Base-by-base conservation (phyloP, 2,113 vertebrate species). In the Vireo altiloquus region DNA sequence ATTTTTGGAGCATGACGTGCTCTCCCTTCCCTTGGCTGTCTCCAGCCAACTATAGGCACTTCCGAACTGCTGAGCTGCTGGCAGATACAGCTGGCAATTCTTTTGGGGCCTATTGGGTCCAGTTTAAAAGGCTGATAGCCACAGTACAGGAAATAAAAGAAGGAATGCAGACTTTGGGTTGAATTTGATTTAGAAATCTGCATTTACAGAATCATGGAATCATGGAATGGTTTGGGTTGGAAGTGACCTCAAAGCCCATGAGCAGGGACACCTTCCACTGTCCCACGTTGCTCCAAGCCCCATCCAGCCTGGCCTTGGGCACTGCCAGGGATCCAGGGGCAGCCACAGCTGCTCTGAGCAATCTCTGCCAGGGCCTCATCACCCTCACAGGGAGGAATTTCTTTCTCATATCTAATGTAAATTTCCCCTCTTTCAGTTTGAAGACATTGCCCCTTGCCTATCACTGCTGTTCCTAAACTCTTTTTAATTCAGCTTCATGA, bases 251-350 rank as follows among this genome's bases (percentile, higher is more conserved):
- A 23, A 16, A 37, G 6, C 18, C 0, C 4, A 6, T 15, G 39
- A 15, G 28, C 87, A 76, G 39, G 30, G 54, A 35, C 70, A 35
- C 10, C 54, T 76, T 1, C 54, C 87, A 23, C 54, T 1, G 0
- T 4, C 63, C 63, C 70, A 69, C n/a, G n/a, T 0, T 47, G 40
- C 37, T 82, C 78, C 37, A 16, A 74, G 15, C 37, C 23, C 59
- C 0, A 0, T 24, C 60, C 78, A 54, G 0, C 31, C 42, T 56
- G 76, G 21, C n/a, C 54, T 49, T 68, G 87, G 54, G 0, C 79
- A 69, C 70, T 76, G 0, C 39, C 53, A 61, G 61, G 39, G 78
- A 10, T 61, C 11, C 56, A 71, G 53, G 54, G 47, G 30, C 61
- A 82, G 69, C 61, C 69, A 5, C 78, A 82, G 78, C 69, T 68